phyloP scores from a whole-genome alignment of 1,140 invertebrate genomes.

The Aethina tumida region DNA sequence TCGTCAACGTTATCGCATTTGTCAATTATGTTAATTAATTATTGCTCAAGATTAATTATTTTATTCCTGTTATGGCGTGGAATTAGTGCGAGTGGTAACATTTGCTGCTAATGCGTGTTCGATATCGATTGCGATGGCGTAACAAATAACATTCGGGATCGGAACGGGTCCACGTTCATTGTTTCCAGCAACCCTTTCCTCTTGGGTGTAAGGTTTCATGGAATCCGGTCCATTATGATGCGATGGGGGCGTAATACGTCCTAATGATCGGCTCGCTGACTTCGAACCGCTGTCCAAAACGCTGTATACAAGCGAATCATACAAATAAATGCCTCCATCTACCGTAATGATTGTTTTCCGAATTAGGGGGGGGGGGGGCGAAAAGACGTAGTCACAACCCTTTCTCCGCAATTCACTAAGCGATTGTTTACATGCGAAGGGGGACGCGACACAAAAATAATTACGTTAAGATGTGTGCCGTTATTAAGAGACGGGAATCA shows the following conservation, averaged over 20 bases:
- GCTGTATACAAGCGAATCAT: slow-evolving; percentile 21
- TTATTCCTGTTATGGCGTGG: too few relatives aligned
- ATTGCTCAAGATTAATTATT: too few relatives aligned
- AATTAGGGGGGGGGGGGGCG: slow-evolving; percentile 23
- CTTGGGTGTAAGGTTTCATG: slow-evolving; percentile 24
- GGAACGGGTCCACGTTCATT: slow-evolving; percentile 14
- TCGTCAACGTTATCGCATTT: too few relatives aligned
- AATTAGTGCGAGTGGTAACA: too few relatives aligned
- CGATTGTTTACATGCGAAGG: slow-evolving; percentile 30
- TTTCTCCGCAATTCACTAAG: slow-evolving; percentile 19
- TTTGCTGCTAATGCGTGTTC: too few relatives aligned
- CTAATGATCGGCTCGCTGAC: slow-evolving; percentile 29
- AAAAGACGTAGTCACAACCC: slow-evolving; percentile 21
- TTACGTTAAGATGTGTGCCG: slow-evolving; percentile 20
- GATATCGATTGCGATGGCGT: slow-evolving; percentile 6
- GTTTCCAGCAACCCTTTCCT: slow-evolving; percentile 28
- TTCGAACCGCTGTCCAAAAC: slow-evolving; percentile 17
- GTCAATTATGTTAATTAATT: too few relatives aligned
- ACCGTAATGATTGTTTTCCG: slow-evolving; percentile 33
- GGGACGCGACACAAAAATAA: slow-evolving; percentile 28
- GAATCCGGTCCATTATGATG: slow-evolving; percentile 17
- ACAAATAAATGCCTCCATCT: slow-evolving; percentile 30
- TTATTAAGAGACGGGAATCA: slow-evolving; percentile 25
- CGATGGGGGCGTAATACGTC: slow-evolving; percentile 24
- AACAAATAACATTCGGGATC: slow-evolving; percentile 11